Evolutionary conservation across 2,113 vertebrate genomes (phyloP), one percentile per base, ranked within the genome.

Genomic region (Gavia stellata): DNA sequence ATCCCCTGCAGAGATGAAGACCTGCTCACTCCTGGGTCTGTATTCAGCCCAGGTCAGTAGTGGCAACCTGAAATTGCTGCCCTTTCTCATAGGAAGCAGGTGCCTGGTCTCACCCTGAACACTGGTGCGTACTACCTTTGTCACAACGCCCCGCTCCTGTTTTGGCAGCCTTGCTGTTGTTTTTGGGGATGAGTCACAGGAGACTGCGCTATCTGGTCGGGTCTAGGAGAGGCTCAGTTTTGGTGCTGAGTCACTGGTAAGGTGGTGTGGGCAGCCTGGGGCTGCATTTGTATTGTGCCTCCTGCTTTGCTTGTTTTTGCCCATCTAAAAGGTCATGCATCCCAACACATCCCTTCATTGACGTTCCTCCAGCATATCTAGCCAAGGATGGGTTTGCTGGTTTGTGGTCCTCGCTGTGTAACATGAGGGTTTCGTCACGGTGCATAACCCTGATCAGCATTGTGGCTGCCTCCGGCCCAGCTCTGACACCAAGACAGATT

Each of bases 111-210:
- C 34, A 10, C 49, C n/a, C 84, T 31, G 4, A 19, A 6, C 21
- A 0, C 47, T 28, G 50, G 25, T 45, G 38, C 3, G 4, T 45
- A 38, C 47, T 17, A 21, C 71, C 75, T 88, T 15, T 90, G 86
- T 71, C 86, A 58, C 45, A 38, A 31, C 12, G 1, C 8, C 72
- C 75, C 0, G 1, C 33, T 81, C 1, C 14, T 5, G 2, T 87
- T 94, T 86, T 85, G 93, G 89, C 89, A 94, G 89, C 81, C 47
- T 44, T 7, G 40, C 38, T 79, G 66, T 17, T 28, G 63, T 88
- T 77, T 77, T 6, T 24, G 80, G 68, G 81, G 44, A 66, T 96
- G 96, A 96, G 77, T 94, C 95, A 97, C 65, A 88, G 92, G 90
- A 79, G 59, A 1, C 77, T 45, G 52, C 0, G 12, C 79, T 81